phyloP scores from a whole-genome alignment of 2,888 invertebrate species.

The Diaperis boleti region DNA sequence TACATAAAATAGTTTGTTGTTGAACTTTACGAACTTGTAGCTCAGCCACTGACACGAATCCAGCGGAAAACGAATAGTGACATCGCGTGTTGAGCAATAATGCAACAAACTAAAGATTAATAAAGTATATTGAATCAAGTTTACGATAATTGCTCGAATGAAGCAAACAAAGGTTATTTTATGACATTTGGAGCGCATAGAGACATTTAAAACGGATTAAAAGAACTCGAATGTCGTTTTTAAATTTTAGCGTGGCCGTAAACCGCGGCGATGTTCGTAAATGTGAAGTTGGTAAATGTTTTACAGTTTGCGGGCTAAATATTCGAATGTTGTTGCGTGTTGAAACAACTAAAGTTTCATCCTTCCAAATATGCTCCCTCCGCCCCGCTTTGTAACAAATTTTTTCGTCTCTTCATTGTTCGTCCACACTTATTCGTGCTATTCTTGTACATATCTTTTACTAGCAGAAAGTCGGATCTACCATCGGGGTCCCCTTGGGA shows the following conservation, averaged over 20 bases:
- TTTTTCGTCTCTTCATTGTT: too few species aligned
- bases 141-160: constrained; percentile 28
- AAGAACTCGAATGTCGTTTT: constrained; percentile 9
- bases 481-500: too few species aligned
- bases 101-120: constrained; percentile 30
- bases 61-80: constrained; percentile 12
- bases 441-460: too few species aligned
- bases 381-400: too few species aligned
- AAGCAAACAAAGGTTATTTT: constrained; percentile 24
- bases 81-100: constrained; percentile 28
- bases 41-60: constrained; percentile 21
- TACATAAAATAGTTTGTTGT: constrained; percentile 22
- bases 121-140: constrained; percentile 32
- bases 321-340: too few species aligned
- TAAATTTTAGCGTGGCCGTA: constrained; percentile 2
- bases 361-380: too few species aligned
- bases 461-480: too few species aligned
- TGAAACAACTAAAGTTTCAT: too few species aligned
- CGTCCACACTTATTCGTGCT: too few species aligned
- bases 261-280: background rate
- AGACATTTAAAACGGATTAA: constrained; percentile 14
- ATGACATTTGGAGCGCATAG: constrained; percentile 13
- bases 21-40: constrained; percentile 25
- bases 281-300: too few species aligned
- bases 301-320: too few species aligned